Evolutionary conservation across 2,113 vertebrate species (phyloP).

Genomic region (Gopherus flavomarginatus): DNA sequence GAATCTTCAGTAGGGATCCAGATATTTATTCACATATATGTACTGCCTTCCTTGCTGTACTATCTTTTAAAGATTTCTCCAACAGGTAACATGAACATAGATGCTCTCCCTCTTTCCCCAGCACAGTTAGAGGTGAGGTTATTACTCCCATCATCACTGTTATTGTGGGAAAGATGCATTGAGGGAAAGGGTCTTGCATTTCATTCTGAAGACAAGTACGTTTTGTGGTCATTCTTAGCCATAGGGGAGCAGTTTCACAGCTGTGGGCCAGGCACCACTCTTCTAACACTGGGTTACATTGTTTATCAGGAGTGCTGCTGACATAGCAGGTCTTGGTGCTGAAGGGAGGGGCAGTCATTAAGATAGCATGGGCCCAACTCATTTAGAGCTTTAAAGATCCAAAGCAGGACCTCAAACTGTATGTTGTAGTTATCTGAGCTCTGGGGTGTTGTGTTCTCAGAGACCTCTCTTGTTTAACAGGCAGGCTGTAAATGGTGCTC

Average conservation of each 20-base stretch:
- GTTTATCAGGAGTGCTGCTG: background rate
- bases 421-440: rapidly evolving
- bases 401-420: background rate
- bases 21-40: background rate
- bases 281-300: background rate
- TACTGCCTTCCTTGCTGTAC: background rate
- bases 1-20: background rate
- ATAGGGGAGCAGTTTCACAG: background rate
- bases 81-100: background rate
- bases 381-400: rapidly evolving
- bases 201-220: background rate
- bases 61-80: background rate
- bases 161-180: background rate
- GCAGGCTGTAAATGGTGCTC: background rate
- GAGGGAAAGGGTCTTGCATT: background rate
- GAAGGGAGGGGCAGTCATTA: background rate
- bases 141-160: background rate
- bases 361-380: background rate
- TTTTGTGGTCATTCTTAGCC: background rate
- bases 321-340: background rate
- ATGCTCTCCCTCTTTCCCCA: background rate
- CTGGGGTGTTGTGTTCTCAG: background rate
- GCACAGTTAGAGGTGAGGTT: background rate
- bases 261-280: background rate
- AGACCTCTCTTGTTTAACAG: background rate